Conservation (phyloP, 2,888 invertebrate genomes). For the Leptinotarsa haldemani region DNA sequence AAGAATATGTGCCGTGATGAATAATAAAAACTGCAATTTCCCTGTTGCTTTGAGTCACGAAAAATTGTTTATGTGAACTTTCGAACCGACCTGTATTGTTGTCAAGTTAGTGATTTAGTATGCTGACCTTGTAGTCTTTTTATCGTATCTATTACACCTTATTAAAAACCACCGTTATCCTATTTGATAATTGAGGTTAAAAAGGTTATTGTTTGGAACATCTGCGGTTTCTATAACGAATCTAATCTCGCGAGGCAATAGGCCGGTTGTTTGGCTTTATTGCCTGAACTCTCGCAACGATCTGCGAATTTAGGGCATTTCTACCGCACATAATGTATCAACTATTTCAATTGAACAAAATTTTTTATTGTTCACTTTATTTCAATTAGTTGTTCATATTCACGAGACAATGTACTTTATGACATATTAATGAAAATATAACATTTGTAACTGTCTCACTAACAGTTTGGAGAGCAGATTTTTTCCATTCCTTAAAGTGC, state of each 20-base stretch:
- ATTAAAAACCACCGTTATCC: slow-evolving; percentile 26
- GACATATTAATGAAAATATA: too few species aligned
- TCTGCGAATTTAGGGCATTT: not conserved
- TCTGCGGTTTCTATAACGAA: slow-evolving; percentile 16
- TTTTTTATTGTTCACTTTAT: not conserved
- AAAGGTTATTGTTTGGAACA: slow-evolving; percentile 24
- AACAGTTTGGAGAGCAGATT: too few species aligned
- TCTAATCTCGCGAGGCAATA: slow-evolving; percentile 11
- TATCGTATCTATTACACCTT: slow-evolving; percentile 28
- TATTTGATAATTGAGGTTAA: slow-evolving; percentile 29
- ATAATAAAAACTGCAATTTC: not conserved
- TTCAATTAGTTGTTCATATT: too few species aligned
- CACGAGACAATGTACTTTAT: too few species aligned
- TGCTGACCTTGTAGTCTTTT: slow-evolving; percentile 26
- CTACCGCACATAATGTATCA: not conserved
- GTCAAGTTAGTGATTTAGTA: slow-evolving; percentile 21
- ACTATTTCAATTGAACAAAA: not conserved
- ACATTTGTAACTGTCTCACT: too few species aligned
- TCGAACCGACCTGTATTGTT: slow-evolving; percentile 14
- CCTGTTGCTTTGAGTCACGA: not conserved
- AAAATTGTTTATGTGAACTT: not conserved
- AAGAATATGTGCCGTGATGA: too few species aligned
- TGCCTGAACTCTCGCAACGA: not conserved
- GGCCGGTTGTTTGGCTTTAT: not conserved
- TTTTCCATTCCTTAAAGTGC: too few species aligned